Evolutionary conservation across 2,113 vertebrate species (phyloP).

Genomic region (Tachycineta bicolor): DNA sequence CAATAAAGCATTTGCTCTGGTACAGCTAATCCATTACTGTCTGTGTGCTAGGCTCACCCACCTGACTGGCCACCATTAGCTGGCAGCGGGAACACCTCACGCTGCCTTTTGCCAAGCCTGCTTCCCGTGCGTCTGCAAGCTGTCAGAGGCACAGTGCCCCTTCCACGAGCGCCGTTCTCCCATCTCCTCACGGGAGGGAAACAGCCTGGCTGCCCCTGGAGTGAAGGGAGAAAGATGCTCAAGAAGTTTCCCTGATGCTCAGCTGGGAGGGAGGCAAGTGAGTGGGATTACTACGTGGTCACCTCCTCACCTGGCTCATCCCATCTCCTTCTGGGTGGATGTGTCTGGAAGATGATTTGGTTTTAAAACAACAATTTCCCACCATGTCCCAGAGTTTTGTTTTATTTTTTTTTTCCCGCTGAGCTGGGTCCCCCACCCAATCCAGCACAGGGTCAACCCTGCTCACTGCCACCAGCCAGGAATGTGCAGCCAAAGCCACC

Average conservation of each 20-base stretch:
- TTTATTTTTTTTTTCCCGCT: not conserved
- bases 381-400: not conserved
- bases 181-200: not conserved
- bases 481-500: rapidly evolving
- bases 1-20: slow-evolving; percentile 7
- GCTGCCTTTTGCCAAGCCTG: slow-evolving; percentile 7
- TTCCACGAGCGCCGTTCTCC: not conserved
- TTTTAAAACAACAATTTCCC: not conserved
- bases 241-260: not conserved
- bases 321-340: rapidly evolving
- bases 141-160: not conserved
- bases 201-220: not conserved
- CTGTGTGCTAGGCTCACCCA: not conserved
- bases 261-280: rapidly evolving
- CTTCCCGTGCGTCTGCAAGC: not conserved
- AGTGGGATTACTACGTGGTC: rapidly evolving
- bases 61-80: slow-evolving; percentile 22
- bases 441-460: not conserved
- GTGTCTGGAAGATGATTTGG: rapidly evolving
- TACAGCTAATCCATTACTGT: slow-evolving; percentile 9
- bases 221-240: not conserved
- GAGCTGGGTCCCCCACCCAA: not conserved
- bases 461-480: rapidly evolving
- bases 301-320: not conserved
- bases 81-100: not conserved